Base-by-base conservation (phyloP, 1,140 invertebrate species). In the Brachionus paranguensis region DNA sequence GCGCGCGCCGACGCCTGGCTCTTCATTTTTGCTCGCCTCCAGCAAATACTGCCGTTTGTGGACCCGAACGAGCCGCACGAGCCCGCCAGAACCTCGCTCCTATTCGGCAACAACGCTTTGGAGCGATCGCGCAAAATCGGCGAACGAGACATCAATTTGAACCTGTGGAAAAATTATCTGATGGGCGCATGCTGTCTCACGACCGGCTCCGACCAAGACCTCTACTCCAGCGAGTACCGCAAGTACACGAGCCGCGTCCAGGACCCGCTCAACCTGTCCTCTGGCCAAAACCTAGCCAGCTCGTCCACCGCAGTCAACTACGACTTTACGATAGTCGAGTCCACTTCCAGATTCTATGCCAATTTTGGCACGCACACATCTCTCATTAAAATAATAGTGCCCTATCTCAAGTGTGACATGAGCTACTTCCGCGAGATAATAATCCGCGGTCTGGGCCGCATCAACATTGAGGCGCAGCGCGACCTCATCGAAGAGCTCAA, bases 401-500 rank as follows among this genome's bases (percentile, higher is more conserved):
- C 95, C 4, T 90, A 97, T 70, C 78, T 91, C 43, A 91, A 94
- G 85, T 98, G 95, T 90, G 97, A 99, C 88, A 93, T 93, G 37
- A 91, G 92, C 1, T 96, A 99, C 89, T 94, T 99, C 76, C 90
- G 96, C 78, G 96, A 98, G 90, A 93, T 95, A 8, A 95, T 95
- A 64, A 94, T 98, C 12, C 92, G 95, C 85, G 96, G 96, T 1
- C 91, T 98, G 84, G 96, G 96, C 83, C 94, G 95, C 89, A 94
- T 96, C 85, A 98, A 98, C 89, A 92, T 94, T 33, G 93, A 93
- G 86, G 95, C 96, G 78, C 91, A 96, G 72, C 14, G 96, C 87
- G 96, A 98, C 90, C 90, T 99, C 50, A 94, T 99, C 92, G 97
- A 99, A 87, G 97, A 99, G 90, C 88, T 99, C 24, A 92, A 95